A percentile compares a stretch with the other conserved stretches of the same genome.
Evolutionary conservation across 2,113 vertebrate genomes (phyloP).

Genomic region (Chauna torquata): DNA sequence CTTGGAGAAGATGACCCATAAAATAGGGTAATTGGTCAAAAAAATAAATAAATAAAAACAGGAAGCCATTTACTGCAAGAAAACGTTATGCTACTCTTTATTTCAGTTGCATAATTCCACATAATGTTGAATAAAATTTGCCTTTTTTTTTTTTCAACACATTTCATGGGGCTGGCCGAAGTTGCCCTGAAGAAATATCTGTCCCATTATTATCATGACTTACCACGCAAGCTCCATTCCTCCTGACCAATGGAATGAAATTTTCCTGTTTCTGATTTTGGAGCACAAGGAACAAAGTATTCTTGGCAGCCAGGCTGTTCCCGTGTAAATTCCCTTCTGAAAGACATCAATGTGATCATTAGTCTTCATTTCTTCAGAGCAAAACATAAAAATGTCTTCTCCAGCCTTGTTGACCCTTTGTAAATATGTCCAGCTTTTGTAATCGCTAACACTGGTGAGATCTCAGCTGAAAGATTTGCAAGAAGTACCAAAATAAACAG

Average conservation of each 20-base stretch:
- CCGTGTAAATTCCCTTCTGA: not conserved
- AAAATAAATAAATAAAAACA: not conserved
- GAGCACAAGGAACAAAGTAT: not conserved
- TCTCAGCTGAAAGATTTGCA: not conserved
- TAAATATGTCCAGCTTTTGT: not conserved
- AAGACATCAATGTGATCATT: not conserved
- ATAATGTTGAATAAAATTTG: not conserved
- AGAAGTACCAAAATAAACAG: not conserved
- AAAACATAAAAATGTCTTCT: not conserved
- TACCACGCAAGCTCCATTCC: rapidly evolving
- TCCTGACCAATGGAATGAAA: not conserved
- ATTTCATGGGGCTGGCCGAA: not conserved
- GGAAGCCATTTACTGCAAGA: not conserved
- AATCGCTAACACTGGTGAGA: not conserved
- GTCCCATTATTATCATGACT: not conserved
- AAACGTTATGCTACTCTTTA: not conserved
- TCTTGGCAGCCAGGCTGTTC: not conserved
- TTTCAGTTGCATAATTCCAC: not conserved
- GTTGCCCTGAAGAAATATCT: not conserved
- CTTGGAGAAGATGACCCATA: not conserved
- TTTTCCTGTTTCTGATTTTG: not conserved
- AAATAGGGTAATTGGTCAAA: not conserved
- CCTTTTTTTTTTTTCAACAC: not conserved
- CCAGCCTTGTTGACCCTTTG: not conserved
- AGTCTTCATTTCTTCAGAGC: not conserved